Conservation (phyloP, 2,113 vertebrate genomes). For the Burhinus oedicnemus region DNA sequence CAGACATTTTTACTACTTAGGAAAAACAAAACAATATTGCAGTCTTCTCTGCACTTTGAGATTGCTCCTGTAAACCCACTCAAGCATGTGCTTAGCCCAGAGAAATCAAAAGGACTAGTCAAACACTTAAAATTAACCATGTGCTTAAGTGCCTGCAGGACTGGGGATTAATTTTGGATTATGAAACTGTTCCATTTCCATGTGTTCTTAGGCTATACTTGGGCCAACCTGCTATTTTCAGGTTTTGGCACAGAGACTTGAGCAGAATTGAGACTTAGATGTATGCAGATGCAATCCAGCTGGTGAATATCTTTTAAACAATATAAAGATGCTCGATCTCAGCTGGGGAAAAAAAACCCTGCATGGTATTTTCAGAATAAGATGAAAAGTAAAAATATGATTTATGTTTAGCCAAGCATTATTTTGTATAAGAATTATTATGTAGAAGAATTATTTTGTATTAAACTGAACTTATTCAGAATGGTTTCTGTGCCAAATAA, state of each 20-base stretch:
- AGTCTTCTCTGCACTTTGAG: neutral
- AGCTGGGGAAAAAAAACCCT: neutral
- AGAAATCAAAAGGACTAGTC: conserved; percentile 34
- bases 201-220: neutral
- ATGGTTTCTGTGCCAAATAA: neutral
- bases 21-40: conserved; percentile 26
- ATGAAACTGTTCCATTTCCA: conserved; percentile 13
- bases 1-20: neutral
- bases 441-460: neutral
- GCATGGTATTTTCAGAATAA: neutral
- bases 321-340: neutral
- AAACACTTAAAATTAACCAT: conserved; percentile 12
- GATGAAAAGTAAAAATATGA: neutral
- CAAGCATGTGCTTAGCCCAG: neutral
- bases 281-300: neutral
- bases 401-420: neutral
- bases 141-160: neutral
- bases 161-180: conserved; percentile 18
- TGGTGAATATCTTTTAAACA: neutral
- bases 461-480: neutral
- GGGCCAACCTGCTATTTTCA: neutral
- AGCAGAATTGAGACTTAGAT: neutral
- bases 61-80: neutral
- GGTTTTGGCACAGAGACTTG: neutral
- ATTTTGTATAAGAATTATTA: neutral